Evolutionary conservation across 2,888 invertebrate genomes (phyloP).

Genomic region (Zele albiditarsus): DNA sequence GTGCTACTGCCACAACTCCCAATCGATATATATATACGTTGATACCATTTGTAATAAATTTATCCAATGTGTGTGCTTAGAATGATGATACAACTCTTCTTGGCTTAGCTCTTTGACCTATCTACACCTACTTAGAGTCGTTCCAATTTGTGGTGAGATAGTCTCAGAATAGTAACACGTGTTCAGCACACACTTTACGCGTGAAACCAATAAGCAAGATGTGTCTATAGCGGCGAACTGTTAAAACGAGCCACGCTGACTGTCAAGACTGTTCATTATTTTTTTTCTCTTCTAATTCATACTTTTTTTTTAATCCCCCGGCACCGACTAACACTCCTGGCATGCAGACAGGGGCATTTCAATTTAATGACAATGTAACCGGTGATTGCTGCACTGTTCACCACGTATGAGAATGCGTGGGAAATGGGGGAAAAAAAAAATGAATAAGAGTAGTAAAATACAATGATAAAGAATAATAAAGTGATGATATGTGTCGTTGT

Average conservation of each 20-base stretch:
- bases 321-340: conserved; percentile 10
- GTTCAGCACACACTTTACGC: conserved; percentile 51
- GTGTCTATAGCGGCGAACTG: background rate
- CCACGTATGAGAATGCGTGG: background rate
- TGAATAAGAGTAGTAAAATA: background rate
- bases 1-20: background rate
- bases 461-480: background rate
- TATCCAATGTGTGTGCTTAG: conserved; percentile 13
- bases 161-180: conserved; percentile 52
- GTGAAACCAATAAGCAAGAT: conserved; percentile 48
- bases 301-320: background rate
- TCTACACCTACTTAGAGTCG: conserved; percentile 35
- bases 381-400: background rate
- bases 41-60: conserved; percentile 12
- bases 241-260: conserved; percentile 25
- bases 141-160: conserved; percentile 25
- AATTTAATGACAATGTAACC: background rate
- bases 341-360: background rate
- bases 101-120: conserved; percentile 43
- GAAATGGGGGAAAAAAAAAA: background rate
- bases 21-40: conserved; percentile 3
- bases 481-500: background rate
- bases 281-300: background rate
- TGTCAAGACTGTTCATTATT: background rate
- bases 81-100: conserved; percentile 35